Conservation (phyloP, 2,113 vertebrate genomes). For the Rhineura floridana region DNA sequence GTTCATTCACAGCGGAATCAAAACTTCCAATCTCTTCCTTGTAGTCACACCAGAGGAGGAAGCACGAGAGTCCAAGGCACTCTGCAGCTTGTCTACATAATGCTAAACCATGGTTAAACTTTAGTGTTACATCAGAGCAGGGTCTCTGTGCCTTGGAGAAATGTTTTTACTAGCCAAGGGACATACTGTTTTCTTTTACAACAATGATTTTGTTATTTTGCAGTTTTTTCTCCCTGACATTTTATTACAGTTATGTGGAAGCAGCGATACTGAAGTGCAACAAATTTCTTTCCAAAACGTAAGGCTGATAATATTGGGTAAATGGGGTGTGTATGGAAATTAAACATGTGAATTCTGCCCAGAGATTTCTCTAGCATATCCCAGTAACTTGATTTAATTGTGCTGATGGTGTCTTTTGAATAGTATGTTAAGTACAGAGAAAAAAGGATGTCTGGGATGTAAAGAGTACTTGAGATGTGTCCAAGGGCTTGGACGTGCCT, state of each 20-base stretch:
- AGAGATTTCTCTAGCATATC: not conserved
- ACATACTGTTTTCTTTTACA: not conserved
- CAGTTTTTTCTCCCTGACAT: conserved; percentile 78
- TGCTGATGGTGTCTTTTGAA: not conserved
- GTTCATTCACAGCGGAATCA: not conserved
- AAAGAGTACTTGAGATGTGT: too few species aligned
- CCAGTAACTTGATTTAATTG: not conserved
- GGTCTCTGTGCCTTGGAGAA: not conserved
- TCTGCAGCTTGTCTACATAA: not conserved
- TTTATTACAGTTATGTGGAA: conserved; percentile 88
- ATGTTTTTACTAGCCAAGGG: not conserved
- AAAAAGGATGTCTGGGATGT: too few species aligned
- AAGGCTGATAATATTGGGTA: conserved; percentile 60
- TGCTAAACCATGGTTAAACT: too few species aligned
- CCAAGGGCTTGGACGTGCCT: not conserved
- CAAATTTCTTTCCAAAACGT: conserved; percentile 91
- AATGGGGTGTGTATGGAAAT: not conserved
- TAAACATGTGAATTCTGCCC: not conserved
- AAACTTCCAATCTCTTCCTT: not conserved
- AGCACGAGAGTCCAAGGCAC: not conserved
- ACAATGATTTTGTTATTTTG: not conserved
- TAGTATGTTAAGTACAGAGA: not conserved
- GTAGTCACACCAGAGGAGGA: not conserved
- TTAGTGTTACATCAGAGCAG: not conserved
- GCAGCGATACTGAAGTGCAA: conserved; percentile 96